A percentile compares a stretch with the other conserved stretches of the same genome.
Evolutionary conservation across 2,113 vertebrate species (phyloP).

Genomic region (Syngnathoides biaculeatus): DNA sequence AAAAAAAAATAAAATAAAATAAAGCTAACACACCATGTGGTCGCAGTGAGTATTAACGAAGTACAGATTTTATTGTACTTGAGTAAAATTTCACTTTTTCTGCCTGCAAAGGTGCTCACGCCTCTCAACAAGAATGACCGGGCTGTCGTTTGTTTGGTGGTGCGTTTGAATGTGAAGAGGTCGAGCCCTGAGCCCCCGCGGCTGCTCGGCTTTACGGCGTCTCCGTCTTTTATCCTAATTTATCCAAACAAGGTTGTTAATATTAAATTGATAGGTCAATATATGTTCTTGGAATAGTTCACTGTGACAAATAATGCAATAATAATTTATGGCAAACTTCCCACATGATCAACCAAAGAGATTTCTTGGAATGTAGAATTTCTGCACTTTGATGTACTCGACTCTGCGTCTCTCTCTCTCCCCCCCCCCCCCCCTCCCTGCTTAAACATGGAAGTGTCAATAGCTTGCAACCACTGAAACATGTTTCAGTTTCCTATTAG

Average conservation of each 20-base stretch:
- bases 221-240: background rate
- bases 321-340: background rate
- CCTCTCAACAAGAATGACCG: background rate
- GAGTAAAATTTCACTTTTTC: background rate
- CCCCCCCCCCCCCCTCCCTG: rapidly evolving
- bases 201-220: background rate
- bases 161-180: background rate
- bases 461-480: background rate
- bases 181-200: background rate
- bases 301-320: background rate
- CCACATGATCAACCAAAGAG: background rate
- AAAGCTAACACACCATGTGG: too few relatives aligned
- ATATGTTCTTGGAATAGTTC: background rate
- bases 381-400: background rate
- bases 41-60: too few relatives aligned
- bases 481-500: background rate
- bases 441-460: background rate
- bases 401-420: too few relatives aligned
- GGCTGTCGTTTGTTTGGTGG: background rate
- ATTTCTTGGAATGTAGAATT: background rate
- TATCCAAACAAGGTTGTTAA: background rate
- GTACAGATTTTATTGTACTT: too few relatives aligned
- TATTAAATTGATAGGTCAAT: background rate
- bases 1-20: too few relatives aligned
- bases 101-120: background rate